These are phyloP conservation scores for Neosalanx taihuensis DNA, from an alignment of 2,797 vertebrate genomes.

Conservation along the genomic window DNA sequence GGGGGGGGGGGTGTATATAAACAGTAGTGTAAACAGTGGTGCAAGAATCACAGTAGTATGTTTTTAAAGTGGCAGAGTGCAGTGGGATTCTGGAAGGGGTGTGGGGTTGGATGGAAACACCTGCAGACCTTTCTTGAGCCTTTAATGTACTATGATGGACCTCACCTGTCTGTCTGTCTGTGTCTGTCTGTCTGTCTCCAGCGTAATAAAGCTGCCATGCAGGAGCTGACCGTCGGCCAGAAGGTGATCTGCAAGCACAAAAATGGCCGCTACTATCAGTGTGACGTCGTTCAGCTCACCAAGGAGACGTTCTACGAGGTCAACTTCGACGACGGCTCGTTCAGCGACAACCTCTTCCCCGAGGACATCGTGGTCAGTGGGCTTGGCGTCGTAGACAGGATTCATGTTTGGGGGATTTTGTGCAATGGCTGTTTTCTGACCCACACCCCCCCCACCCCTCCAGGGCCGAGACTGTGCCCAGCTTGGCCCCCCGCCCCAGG, in stretches of 20 bases:
- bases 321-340: slow-evolving; percentile 96
- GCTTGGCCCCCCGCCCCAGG: slow-evolving; percentile 88
- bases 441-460: neutral
- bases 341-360: slow-evolving; percentile 95
- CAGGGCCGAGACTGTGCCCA: slow-evolving; percentile 91
- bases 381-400: neutral
- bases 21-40: no score
- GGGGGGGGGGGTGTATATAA: no score
- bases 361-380: slow-evolving; percentile 87
- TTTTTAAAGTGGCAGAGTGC: no score
- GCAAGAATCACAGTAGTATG: no score
- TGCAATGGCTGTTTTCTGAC: slow-evolving; percentile 22
- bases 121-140: no score
- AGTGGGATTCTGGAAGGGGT: no score
- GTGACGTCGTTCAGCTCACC: slow-evolving; percentile 87
- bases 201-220: slow-evolving; percentile 76
- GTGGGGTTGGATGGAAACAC: no score
- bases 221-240: slow-evolving; percentile 85
- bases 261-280: slow-evolving; percentile 92
- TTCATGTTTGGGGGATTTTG: neutral
- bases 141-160: neutral
- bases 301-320: slow-evolving; percentile 96
- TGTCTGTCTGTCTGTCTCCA: no score
- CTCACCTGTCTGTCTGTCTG: neutral
- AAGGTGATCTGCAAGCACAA: slow-evolving; percentile 94